phyloP scores from a whole-genome alignment of 2,888 invertebrate genomes.

The Ichneumon xanthorius region DNA sequence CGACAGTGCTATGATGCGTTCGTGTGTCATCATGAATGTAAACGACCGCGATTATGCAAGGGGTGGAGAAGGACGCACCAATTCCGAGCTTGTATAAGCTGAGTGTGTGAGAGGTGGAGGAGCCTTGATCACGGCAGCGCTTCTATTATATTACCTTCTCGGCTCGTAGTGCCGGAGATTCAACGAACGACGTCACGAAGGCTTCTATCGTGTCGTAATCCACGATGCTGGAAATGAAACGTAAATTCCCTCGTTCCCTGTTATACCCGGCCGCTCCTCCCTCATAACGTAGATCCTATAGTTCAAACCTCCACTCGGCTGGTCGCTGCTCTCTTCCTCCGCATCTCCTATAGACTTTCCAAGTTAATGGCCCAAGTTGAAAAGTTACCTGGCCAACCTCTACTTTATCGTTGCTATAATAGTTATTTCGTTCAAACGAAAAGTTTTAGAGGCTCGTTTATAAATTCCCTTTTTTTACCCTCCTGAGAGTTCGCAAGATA shows the following conservation, averaged over 20 bases:
- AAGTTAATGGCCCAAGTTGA: conserved; percentile 65
- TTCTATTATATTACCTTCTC: conserved; percentile 64
- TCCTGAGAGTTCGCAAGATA: background rate
- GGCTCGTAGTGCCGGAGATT: conserved; percentile 42
- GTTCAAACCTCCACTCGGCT: conserved; percentile 26
- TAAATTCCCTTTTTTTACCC: conserved; percentile 15
- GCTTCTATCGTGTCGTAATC: conserved; percentile 51
- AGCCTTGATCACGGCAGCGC: conserved; percentile 51
- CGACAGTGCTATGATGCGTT: conserved; percentile 38
- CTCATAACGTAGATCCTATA: conserved; percentile 41
- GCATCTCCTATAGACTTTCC: conserved; percentile 30
- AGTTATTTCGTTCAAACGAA: conserved; percentile 50
- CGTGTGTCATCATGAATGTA: conserved; percentile 71
- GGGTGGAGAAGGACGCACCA: conserved; percentile 54
- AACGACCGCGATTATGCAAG: conserved; percentile 70
- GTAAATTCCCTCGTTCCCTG: conserved; percentile 61
- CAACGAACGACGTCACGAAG: conserved; percentile 58
- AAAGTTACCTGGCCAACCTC: conserved; percentile 56
- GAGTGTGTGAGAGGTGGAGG: conserved; percentile 13
- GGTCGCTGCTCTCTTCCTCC: conserved; percentile 38
- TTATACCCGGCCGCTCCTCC: conserved; percentile 33
- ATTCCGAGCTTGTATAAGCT: conserved; percentile 43
- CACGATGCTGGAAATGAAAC: conserved; percentile 65
- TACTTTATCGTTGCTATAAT: conserved; percentile 47
- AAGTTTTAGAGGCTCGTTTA: conserved; percentile 33